These are phyloP conservation scores for Rhopilema esculentum DNA, from an alignment of 30 jellyfish, hydroid and myxozoan genomes.

Conservation along the genomic window DNA sequence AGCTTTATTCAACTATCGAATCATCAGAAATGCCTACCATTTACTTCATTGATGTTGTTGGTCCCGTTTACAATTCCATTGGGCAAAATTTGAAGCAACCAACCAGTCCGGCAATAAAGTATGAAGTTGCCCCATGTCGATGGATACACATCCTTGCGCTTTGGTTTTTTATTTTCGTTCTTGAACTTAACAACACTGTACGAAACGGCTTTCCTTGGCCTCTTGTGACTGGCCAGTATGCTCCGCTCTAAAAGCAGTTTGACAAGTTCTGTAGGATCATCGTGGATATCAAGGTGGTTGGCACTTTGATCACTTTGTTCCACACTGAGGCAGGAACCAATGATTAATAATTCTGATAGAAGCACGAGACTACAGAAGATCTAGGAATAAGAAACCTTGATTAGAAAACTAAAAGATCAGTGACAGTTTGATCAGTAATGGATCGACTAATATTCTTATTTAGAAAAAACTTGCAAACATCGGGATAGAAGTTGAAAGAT, in stretches of 20 bases:
- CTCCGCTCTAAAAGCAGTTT: constrained; percentile 6
- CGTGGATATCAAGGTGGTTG: neutral
- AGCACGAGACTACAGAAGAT: neutral
- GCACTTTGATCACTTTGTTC: neutral
- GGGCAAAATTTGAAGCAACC: constrained; percentile 61
- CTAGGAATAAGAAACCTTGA: neutral
- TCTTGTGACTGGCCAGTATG: constrained; percentile 7
- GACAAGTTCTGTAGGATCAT: constrained; percentile 1
- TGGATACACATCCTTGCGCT: constrained; percentile 43
- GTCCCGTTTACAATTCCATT: constrained; percentile 78
- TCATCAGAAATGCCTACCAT: constrained; percentile 45
- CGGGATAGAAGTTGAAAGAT: no score
- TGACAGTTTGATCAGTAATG: no score
- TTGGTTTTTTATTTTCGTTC: neutral
- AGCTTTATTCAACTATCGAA: no score
- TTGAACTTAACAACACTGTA: constrained; percentile 37
- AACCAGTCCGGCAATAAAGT: constrained; percentile 73
- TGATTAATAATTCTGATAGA: neutral
- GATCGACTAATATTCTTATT: no score
- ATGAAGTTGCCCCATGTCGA: constrained; percentile 57
- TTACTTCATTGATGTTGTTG: constrained; percentile 4
- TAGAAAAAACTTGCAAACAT: no score
- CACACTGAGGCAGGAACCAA: neutral
- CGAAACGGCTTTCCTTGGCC: constrained; percentile 51
- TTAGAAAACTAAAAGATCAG: no score